Percentiles rank a stretch among this genome's conserved stretches.
These are phyloP conservation scores for Chitala chitala DNA, from an alignment of 2,113 vertebrate species.

Conservation along the genomic window DNA sequence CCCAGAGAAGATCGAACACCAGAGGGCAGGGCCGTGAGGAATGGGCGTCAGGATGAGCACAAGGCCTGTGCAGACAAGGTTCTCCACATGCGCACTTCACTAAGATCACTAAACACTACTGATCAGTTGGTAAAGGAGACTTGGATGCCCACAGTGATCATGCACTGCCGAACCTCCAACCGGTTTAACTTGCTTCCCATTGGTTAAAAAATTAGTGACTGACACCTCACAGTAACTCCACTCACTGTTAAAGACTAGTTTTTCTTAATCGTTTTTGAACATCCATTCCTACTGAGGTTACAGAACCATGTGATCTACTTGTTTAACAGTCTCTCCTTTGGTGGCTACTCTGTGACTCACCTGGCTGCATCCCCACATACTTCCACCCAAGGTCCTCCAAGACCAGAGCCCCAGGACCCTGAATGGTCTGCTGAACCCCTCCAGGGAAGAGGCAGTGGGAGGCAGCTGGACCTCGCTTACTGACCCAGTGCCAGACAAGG, in stretches of 20 bases:
- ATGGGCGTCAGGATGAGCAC: conserved; percentile 76
- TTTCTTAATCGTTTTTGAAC: too few relatives aligned
- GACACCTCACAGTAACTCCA: neutral
- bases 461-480: conserved; percentile 91
- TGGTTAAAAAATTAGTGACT: neutral
- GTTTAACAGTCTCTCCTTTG: too few relatives aligned
- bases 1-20: conserved; percentile 53
- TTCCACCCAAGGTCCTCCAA: conserved; percentile 51
- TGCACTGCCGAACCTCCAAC: neutral
- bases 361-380: neutral
- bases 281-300: too few relatives aligned
- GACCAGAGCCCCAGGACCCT: conserved; percentile 72
- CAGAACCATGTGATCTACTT: too few relatives aligned
- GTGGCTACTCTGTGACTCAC: neutral
- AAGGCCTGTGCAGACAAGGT: conserved; percentile 71
- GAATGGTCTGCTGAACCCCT: conserved; percentile 85
- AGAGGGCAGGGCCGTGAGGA: conserved; percentile 67
- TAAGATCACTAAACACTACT: neutral
- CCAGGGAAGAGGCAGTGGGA: conserved; percentile 73
- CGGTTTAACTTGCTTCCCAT: neutral
- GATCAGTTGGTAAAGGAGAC: neutral
- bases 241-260: too few relatives aligned
- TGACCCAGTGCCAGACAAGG: conserved; percentile 90
- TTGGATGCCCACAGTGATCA: too few relatives aligned
- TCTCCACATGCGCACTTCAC: conserved; percentile 13